phyloP scores from a whole-genome alignment of 2,888 invertebrate species.

The Pseudoips prasinana region DNA sequence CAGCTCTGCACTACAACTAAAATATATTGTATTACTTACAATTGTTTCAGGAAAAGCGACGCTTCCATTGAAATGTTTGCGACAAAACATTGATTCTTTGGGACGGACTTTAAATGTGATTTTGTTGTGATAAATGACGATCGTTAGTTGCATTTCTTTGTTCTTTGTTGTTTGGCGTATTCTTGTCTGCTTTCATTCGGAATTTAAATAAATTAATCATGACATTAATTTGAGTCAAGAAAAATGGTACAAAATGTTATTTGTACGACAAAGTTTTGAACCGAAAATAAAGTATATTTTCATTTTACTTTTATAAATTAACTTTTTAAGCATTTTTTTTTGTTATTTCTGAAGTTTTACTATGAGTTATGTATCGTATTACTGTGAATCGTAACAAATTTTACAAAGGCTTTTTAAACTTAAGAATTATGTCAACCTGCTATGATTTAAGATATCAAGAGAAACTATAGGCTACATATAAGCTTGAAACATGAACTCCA shows the following conservation, averaged over 20 bases:
- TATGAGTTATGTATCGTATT: too few species aligned
- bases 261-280: too few species aligned
- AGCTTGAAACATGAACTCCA: slow-evolving; percentile 23
- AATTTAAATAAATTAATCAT: slow-evolving; percentile 3
- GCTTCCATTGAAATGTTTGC: slow-evolving; percentile 23
- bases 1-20: slow-evolving; percentile 39
- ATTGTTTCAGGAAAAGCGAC: slow-evolving; percentile 6
- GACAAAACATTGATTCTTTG: slow-evolving; percentile 33
- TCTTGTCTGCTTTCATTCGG: slow-evolving; percentile 20
- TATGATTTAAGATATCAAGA: neutral
- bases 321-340: too few species aligned
- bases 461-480: slow-evolving; percentile 13
- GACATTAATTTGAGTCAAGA: slow-evolving; percentile 27
- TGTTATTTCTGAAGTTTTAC: too few species aligned
- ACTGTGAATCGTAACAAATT: too few species aligned
- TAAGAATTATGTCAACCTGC: too few species aligned
- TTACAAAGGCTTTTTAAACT: too few species aligned
- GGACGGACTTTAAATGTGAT: slow-evolving; percentile 34
- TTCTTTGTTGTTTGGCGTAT: slow-evolving; percentile 28
- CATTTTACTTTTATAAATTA: too few species aligned
- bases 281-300: too few species aligned
- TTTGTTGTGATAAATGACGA: slow-evolving; percentile 36
- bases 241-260: slow-evolving; percentile 8
- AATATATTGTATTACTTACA: slow-evolving; percentile 32
- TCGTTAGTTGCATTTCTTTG: slow-evolving; percentile 36